Base-by-base conservation (phyloP, 2,113 vertebrate species). In the Hiodon tergisus region DNA sequence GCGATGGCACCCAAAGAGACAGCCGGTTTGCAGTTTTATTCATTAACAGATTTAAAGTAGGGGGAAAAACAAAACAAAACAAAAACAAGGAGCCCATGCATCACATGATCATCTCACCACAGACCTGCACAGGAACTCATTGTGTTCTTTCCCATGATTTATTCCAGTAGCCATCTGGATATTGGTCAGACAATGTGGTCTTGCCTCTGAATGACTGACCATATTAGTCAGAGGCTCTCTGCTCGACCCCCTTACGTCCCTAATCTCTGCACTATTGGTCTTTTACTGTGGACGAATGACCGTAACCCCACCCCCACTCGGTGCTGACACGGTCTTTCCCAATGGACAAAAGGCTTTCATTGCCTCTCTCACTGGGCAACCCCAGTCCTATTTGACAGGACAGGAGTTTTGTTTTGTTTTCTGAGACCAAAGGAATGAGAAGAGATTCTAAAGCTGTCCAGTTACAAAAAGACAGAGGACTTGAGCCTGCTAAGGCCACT, bases 201-300 rank as follows among this genome's bases (percentile, higher is more conserved):
- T 83, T 59, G 31, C 74, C 73, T 82, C 80, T 88, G 81, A 73
- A 86, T 89, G 88, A 90, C 82, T 76, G 14, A 59, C 82, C 79
- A 72, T 86, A 90, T 95, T 94, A 94, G 93, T 95, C 94, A 95
- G 92, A 94, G 89, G 86, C 92, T 92, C 88, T 87, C 88, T 81
- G 77, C 87, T 85, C 78, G 86, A 90, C 89, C 92, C 82, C 83
- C 84, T 83, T 72, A 72, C 74, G 0, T 0, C 86, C 86, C 86
- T 89, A 81, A 87, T 89, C 88, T 86, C 90, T 87, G 88, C 87
- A 83, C 81, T 83, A 83, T 79, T 75, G 62, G 54, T 76, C 86
- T 87, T 86, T 83, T 80, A 88, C 73, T 51, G 62, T 17, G 73
- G 85, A 79, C 82, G 89, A 90, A 90, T 83, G 83, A 86, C 87